Evolutionary conservation across 2,797 vertebrate genomes (phyloP).

Genomic region (Tiaroga cobitis): DNA sequence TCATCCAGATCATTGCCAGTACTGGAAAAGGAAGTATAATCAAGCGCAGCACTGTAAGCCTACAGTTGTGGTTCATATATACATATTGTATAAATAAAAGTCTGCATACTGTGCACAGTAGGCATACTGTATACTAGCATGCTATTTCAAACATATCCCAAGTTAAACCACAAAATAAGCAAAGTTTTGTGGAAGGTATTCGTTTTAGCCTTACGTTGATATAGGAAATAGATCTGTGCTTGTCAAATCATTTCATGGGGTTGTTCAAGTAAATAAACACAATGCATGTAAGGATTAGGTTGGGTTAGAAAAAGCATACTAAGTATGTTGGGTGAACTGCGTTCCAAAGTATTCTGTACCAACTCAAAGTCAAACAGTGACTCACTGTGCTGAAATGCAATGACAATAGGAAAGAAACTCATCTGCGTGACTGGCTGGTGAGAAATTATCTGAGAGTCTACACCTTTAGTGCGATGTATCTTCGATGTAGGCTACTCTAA

Average conservation of each 20-base stretch:
- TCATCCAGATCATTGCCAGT: neutral
- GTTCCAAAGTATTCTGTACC: neutral
- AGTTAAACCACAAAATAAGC: neutral
- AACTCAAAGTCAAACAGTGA: conserved; percentile 37
- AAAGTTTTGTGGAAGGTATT: neutral
- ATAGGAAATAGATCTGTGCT: neutral
- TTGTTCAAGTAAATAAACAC: neutral
- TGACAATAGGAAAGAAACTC: conserved; percentile 9
- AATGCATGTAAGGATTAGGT: neutral
- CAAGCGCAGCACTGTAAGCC: neutral
- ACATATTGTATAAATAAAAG: too few relatives aligned
- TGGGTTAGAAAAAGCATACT: neutral
- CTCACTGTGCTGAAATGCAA: conserved; percentile 6
- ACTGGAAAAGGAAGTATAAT: neutral
- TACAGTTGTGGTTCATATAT: neutral
- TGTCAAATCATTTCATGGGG: neutral
- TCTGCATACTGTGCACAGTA: neutral
- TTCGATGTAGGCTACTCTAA: neutral
- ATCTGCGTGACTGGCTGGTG: neutral
- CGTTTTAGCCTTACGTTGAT: neutral
- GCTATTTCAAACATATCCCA: neutral
- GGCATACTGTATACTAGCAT: neutral
- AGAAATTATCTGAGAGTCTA: neutral
- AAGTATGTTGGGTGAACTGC: neutral
- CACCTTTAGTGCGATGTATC: neutral